A percentile compares a stretch with the other conserved stretches of the same genome.
Conservation (phyloP, 2,888 invertebrate genomes). For the Caenorhabditis uteleia region DNA sequence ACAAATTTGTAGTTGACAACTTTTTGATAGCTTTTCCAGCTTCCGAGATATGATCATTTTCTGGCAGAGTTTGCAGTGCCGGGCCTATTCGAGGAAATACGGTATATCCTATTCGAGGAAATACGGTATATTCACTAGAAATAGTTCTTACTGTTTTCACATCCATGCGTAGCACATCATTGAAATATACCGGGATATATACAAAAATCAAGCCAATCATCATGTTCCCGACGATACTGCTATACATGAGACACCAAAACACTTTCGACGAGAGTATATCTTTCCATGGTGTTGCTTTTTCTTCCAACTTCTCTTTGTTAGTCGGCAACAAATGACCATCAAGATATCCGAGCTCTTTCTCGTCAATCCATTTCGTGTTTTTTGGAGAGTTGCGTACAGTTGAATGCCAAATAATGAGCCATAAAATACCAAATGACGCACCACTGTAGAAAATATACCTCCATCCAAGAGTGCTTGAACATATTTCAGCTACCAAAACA, state of each 20-base stretch:
- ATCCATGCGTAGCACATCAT: constrained; percentile 57
- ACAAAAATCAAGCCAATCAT: constrained; percentile 54
- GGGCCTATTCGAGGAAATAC: no score
- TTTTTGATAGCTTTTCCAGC: no score
- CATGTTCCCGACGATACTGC: constrained; percentile 50
- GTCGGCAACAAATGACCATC: constrained; percentile 30
- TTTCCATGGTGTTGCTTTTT: constrained; percentile 29
- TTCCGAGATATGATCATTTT: no score
- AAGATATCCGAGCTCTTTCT: constrained; percentile 47
- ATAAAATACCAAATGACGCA: constrained; percentile 47
- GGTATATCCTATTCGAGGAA: no score
- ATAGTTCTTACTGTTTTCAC: constrained; percentile 41
- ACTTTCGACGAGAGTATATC: constrained; percentile 36
- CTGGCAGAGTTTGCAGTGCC: no score
- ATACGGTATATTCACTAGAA: no score
- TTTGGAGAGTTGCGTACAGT: constrained; percentile 52
- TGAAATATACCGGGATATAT: constrained; percentile 62
- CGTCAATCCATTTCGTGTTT: constrained; percentile 53
- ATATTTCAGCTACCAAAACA: constrained; percentile 52
- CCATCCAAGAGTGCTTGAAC: constrained; percentile 51
- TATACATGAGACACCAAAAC: constrained; percentile 32
- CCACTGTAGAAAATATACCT: constrained; percentile 54
- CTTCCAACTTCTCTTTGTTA: neutral
- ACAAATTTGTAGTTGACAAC: no score
- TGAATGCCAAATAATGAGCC: constrained; percentile 52